These are phyloP conservation scores for Etheostoma perlongum DNA, from an alignment of 2,797 vertebrate species.

Conservation along the genomic window DNA sequence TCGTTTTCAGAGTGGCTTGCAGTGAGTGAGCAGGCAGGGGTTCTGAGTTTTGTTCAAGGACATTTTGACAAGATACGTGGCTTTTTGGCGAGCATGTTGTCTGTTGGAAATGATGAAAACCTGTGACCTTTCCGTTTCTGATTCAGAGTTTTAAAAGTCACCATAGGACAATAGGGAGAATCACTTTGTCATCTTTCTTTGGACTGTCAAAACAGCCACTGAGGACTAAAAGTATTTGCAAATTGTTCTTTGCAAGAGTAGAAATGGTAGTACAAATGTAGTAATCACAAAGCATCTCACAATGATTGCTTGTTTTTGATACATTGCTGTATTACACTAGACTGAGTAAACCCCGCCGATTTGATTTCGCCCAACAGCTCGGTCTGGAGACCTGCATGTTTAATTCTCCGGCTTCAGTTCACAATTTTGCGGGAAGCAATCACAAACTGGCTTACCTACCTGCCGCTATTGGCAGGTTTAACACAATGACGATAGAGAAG, in stretches of 20 bases:
- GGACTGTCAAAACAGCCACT: not conserved
- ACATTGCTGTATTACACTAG: not conserved
- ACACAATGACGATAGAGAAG: too few relatives aligned
- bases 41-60: conserved; percentile 57
- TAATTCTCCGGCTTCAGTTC: too few relatives aligned
- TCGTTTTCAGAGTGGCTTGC: conserved; percentile 30
- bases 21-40: conserved; percentile 41
- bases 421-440: too few relatives aligned
- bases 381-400: too few relatives aligned
- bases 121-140: conserved; percentile 35
- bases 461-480: too few relatives aligned
- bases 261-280: not conserved
- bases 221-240: not conserved
- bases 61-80: conserved; percentile 28
- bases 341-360: too few relatives aligned
- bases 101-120: conserved; percentile 42
- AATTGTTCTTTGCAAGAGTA: not conserved
- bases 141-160: conserved; percentile 32
- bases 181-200: not conserved
- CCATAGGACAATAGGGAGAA: not conserved
- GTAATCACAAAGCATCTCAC: conserved; percentile 13
- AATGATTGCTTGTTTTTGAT: not conserved
- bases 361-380: too few relatives aligned
- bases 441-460: too few relatives aligned
- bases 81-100: conserved; percentile 39